Percentiles rank a stretch among this genome's conserved stretches.
These are phyloP conservation scores for Drymodes brunneopygia DNA, from an alignment of 2,113 vertebrate species.

Conservation along the genomic window DNA sequence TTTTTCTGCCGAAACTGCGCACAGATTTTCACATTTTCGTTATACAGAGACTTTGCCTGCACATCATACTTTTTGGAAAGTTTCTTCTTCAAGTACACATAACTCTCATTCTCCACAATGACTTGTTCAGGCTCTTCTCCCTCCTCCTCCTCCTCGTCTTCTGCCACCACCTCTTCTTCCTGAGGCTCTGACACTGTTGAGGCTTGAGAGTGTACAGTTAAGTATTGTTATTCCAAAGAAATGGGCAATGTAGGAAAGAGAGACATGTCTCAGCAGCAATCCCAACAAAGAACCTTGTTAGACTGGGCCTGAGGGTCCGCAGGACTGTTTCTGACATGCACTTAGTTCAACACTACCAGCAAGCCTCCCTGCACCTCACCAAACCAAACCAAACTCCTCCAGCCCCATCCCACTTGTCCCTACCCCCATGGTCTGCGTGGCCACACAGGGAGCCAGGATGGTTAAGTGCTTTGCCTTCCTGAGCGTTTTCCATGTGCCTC, in stretches of 20 bases:
- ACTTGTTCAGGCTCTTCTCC: conserved; percentile 70
- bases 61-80: conserved; percentile 75
- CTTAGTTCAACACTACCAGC: not conserved
- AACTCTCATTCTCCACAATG: conserved; percentile 85
- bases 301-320: not conserved
- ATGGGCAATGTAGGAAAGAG: not conserved
- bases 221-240: not conserved
- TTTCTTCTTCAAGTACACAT: conserved; percentile 86
- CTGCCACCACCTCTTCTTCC: conserved; percentile 52
- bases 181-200: conserved; percentile 44
- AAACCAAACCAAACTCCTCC: not conserved
- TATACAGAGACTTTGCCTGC: conserved; percentile 71
- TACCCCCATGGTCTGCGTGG: not conserved
- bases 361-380: not conserved
- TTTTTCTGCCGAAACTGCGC: conserved; percentile 80
- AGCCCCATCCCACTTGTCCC: not conserved
- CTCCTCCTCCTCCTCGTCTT: conserved; percentile 61
- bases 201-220: conserved; percentile 2
- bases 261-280: not conserved
- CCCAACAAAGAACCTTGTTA: not conserved
- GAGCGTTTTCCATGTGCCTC: fast-evolving
- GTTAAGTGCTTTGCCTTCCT: not conserved
- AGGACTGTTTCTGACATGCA: not conserved
- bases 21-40: conserved; percentile 86
- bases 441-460: not conserved